Conservation (phyloP, 1,140 invertebrate species). For the Dinothrombium tinctorium region DNA sequence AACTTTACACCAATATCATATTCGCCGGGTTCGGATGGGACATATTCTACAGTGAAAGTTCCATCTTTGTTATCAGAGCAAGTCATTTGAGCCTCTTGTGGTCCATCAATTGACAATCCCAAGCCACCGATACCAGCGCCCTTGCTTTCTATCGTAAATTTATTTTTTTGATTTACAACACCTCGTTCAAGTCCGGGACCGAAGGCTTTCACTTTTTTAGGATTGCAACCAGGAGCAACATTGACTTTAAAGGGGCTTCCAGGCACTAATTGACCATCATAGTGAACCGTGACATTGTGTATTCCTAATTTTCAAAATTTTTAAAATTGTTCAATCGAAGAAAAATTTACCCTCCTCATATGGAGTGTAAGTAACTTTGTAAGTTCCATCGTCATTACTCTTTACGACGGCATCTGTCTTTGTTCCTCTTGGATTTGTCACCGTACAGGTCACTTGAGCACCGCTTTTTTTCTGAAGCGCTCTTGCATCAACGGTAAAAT, state of each 20-base stretch:
- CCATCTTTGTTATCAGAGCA: neutral
- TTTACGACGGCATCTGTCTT: slow-evolving; percentile 46
- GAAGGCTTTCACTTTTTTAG: slow-evolving; percentile 50
- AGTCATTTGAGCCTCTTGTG: slow-evolving; percentile 34
- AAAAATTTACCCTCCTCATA: slow-evolving; percentile 41
- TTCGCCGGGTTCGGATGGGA: slow-evolving; percentile 43
- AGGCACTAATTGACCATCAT: slow-evolving; percentile 54
- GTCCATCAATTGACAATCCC: slow-evolving; percentile 50
- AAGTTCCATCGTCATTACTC: slow-evolving; percentile 49
- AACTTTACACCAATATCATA: slow-evolving; percentile 57
- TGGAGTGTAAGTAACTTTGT: slow-evolving; percentile 55
- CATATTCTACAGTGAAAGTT: slow-evolving; percentile 6
- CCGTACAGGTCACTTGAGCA: slow-evolving; percentile 45
- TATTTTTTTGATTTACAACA: slow-evolving; percentile 41
- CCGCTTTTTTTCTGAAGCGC: slow-evolving; percentile 33
- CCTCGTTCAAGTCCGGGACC: slow-evolving; percentile 61
- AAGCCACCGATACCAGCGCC: slow-evolving; percentile 60
- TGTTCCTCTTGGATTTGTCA: slow-evolving; percentile 51
- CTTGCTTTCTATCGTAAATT: slow-evolving; percentile 70
- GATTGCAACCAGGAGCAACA: slow-evolving; percentile 49
- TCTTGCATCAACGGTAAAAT: slow-evolving; percentile 56
- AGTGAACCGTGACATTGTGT: slow-evolving; percentile 54
- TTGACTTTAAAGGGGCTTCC: slow-evolving; percentile 58
- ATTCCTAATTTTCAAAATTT: slow-evolving; percentile 27
- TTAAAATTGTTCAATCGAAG: neutral